Evolutionary conservation across 2,113 vertebrate genomes (phyloP), one percentile per base, ranked within the genome.

Genomic region (Hypocryptadius cinnamomeus): DNA sequence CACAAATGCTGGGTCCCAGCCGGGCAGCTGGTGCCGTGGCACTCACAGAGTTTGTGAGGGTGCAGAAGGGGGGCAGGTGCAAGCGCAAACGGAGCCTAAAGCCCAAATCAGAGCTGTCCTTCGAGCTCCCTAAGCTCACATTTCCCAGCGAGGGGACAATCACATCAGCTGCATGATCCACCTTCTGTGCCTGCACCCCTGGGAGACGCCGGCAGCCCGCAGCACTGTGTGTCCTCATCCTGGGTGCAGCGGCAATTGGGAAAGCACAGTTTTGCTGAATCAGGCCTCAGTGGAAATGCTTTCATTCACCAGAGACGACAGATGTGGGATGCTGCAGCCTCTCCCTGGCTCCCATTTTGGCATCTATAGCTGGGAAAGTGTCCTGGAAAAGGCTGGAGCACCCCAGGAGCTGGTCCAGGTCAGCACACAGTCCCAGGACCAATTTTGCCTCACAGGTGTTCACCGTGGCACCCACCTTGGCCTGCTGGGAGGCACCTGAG

Each of bases 381-480:
- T n/a, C 19, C 42, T 48, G 45, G 37, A 7, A 35, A 73, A 89
- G 45, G n/a, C 1, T 44, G 51, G 56, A 63, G 17, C 65, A n/a
- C 33, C 7, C 27, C 10, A 2, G 53, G 33, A 87, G 44, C 23
- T 6, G 11, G 13, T 24, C 9, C 33, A 30, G 1, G 28, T 25
- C 39, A 37, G 17, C 30, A 42, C 31, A 37, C 1, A 0, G 30
- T 51, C 40, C 51, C 53, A 65, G 77, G 28, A 37, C 31, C 1
- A 2, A 30, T 76, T 79, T 81, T 51, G 66, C n/a, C 51, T 27
- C 51, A 24, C 2, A 8, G 31, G 25, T 10, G 0, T 35, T n/a
- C 51, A 27, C 6, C 0, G 0, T 31, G 14, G 27, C 2, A 4
- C 50, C 40, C 4, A 0, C 22, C 14, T 27, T 70, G 28, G 48